Base-by-base conservation (phyloP, 2,888 invertebrate species). In the Acrocyrtus sp. region DNA sequence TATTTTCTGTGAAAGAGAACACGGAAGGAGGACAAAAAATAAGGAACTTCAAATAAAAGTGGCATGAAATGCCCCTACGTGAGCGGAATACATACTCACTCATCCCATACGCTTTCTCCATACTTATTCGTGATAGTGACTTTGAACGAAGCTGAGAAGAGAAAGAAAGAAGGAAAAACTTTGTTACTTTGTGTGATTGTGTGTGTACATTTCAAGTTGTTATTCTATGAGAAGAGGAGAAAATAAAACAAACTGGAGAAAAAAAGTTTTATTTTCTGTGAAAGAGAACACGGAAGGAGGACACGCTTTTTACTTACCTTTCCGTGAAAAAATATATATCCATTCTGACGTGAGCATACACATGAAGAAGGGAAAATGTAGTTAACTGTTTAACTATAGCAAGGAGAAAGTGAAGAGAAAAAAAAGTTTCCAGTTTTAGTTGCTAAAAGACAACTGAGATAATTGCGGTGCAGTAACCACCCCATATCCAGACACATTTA, bases 61-160 rank as follows among this genome's bases (percentile, higher is more conserved):
- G 70, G 70, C 70, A 72, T 72, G 63, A 72, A 72, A 72, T 63
- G 70, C 70, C 47, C 50, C 51, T 63, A 72, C 70, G 70, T 72
- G 70, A 63, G 57, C 45, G 22, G 70, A 63, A 72, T 72, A 63
- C n/a, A n/a, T n/a, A n/a, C n/a, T n/a, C n/a, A n/a, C n/a, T n/a
- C n/a, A n/a, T n/a, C n/a, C n/a, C n/a, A n/a, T n/a, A n/a, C n/a
- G n/a, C n/a, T n/a, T n/a, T n/a, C n/a, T n/a, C n/a, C 43, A 57
- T 56, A 51, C 57, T 43, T 22, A 51, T 51, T n/a, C 65, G 65
- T 65, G 65, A 65, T 65, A 34, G 65, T 65, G 65, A 67, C 48
- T 53, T 63, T 50, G 67, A 57, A 50, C 57, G n/a, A n/a, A n/a
- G n/a, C n/a, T n/a, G n/a, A n/a, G n/a, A n/a, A n/a, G 39, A 54